Evolutionary conservation across 2,888 invertebrate species (phyloP), one percentile per base, ranked within the genome.

Genomic region (Drosophila sordidapex): DNA sequence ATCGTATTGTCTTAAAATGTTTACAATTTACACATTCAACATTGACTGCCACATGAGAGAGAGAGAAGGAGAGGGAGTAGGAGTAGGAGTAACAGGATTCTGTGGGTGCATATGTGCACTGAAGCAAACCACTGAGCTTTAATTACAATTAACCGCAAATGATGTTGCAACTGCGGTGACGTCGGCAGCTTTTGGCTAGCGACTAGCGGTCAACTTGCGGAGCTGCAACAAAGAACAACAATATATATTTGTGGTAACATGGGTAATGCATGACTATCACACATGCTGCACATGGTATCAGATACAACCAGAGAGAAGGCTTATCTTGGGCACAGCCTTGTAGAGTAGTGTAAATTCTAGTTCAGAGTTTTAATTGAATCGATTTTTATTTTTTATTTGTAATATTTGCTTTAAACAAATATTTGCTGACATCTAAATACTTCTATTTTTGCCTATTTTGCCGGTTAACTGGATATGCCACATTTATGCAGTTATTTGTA

Each of bases 101-200:
- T 61, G 67, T 66, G 62, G 59, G 66, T 70, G 63, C 76, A 75
- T 76, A 60, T 84, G 74, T 79, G 70, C 81, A 51, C 62, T 73
- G 74, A 70, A 73, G 76, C 83, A 79, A 74, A 74, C 76, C 83
- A 74, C 81, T 76, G 86, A 81, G 79, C 82, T 87, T 85, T 87
- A 87, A 83, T 85, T 85, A 87, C 86, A 85, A 81, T 81, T 77
- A 81, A 85, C 83, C 86, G 48, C 83, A 87, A 85, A 83, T 85
- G 81, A 87, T 87, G 85, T 82, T 67, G 79, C 74, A 73, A 68
- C 66, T 77, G 82, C 62, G 84, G 77, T 65, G 67, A 70, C 53
- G 72, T 59, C 65, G 64, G 21, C 72, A 56, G 66, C 61, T 70
- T 46, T 78, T 71, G 56, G 59, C 48, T 52, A 62, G 77, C 46